phyloP scores from a whole-genome alignment of 2,797 vertebrate species.

The Channallabes apus region DNA sequence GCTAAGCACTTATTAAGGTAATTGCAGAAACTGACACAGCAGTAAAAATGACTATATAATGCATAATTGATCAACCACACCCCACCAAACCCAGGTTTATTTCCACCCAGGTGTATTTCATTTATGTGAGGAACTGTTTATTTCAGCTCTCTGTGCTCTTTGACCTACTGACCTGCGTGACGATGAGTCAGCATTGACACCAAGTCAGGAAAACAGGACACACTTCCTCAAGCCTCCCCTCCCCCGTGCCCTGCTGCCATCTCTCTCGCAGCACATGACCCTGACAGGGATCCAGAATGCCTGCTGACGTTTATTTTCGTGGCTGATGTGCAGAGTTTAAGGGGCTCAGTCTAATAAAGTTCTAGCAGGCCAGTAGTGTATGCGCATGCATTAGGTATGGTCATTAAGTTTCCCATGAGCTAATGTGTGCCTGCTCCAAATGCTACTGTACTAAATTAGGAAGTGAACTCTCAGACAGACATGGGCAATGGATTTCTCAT shows the following conservation, averaged over 20 bases:
- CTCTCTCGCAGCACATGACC: constrained; percentile 20
- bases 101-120: background rate
- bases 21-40: background rate
- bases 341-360: constrained; percentile 6
- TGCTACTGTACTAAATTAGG: constrained; percentile 22
- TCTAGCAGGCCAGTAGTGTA: background rate
- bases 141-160: constrained; percentile 11
- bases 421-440: background rate
- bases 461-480: constrained; percentile 1
- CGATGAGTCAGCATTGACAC: constrained; percentile 31
- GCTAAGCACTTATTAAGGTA: background rate
- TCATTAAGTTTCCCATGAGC: background rate
- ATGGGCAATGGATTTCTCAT: constrained; percentile 28
- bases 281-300: background rate
- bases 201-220: constrained; percentile 26
- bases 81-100: background rate
- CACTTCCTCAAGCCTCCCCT: background rate
- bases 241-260: constrained; percentile 15
- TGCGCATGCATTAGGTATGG: constrained; percentile 10
- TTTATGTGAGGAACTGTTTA: constrained; percentile 6
- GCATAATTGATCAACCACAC: background rate
- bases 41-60: background rate
- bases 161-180: constrained; percentile 20
- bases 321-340: background rate
- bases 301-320: background rate